Evolutionary conservation across 2,113 vertebrate genomes (phyloP).

Genomic region (Nothoprocta pentlandii): DNA sequence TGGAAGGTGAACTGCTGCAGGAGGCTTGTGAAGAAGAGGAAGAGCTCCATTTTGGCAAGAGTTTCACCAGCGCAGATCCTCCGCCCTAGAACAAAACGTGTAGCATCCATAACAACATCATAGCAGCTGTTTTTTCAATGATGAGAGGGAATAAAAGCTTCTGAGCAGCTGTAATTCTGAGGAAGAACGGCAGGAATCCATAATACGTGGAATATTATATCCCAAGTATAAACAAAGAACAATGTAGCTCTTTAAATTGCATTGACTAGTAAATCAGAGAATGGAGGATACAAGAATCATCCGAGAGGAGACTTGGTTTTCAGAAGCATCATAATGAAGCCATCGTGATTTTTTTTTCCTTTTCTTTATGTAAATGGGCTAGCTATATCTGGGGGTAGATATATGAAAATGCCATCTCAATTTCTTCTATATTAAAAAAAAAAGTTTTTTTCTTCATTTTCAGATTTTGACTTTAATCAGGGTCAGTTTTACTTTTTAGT

Average conservation of each 20-base stretch:
- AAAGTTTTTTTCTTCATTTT: neutral
- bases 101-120: neutral
- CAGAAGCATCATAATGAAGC: neutral
- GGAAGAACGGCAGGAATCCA: neutral
- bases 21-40: conserved; percentile 81
- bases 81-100: conserved; percentile 55
- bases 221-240: neutral
- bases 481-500: neutral
- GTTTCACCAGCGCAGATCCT: conserved; percentile 79
- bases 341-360: neutral
- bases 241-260: neutral
- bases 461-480: neutral
- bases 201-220: neutral
- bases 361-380: neutral
- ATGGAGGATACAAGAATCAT: neutral
- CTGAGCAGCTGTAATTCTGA: neutral
- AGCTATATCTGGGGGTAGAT: neutral
- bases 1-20: conserved; percentile 80
- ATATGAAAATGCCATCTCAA: neutral
- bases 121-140: neutral
- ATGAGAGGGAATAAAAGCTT: neutral
- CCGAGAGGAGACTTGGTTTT: neutral
- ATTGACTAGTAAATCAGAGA: neutral
- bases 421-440: neutral
- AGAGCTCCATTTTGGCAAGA: conserved; percentile 85